A percentile compares a stretch with the other conserved stretches of the same genome.
These are phyloP conservation scores for Volucella inflata DNA, from an alignment of 2,888 invertebrate species.

Conservation along the genomic window DNA sequence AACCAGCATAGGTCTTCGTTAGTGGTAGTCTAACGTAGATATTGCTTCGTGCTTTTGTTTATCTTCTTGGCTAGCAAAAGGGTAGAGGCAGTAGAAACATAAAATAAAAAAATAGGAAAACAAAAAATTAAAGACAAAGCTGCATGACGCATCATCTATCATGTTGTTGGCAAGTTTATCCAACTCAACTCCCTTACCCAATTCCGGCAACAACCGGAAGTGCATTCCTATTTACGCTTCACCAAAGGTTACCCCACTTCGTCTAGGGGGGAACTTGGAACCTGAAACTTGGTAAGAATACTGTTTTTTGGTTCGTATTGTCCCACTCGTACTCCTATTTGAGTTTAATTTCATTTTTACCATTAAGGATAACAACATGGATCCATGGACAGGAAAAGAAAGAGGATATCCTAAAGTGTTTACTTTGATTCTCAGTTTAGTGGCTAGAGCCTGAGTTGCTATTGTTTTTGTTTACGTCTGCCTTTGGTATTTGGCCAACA, in stretches of 20 bases:
- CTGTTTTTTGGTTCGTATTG: slow-evolving; percentile 16
- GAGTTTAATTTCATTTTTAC: slow-evolving; percentile 68
- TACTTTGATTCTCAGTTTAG: slow-evolving; percentile 50
- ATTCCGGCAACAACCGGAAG: slow-evolving; percentile 1
- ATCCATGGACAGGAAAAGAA: too few relatives aligned
- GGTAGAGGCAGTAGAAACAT: slow-evolving; percentile 39
- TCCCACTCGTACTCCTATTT: slow-evolving; percentile 38
- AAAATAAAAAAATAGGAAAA: slow-evolving; percentile 24
- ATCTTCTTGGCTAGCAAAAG: slow-evolving; percentile 30
- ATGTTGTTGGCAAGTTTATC: slow-evolving; percentile 52
- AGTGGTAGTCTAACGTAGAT: slow-evolving; percentile 11
- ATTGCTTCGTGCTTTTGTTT: slow-evolving; percentile 28
- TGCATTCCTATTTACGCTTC: slow-evolving; percentile 12
- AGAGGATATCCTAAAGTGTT: slow-evolving; percentile 60
- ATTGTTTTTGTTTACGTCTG: slow-evolving; percentile 16
- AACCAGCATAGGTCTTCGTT: slow-evolving; percentile 16
- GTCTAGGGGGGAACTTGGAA: slow-evolving; percentile 10
- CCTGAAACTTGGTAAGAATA: slow-evolving; percentile 18
- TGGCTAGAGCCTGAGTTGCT: slow-evolving; percentile 13
- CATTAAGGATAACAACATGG: slow-evolving; percentile 58
- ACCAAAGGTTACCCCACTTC: slow-evolving; percentile 38
- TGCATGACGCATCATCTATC: slow-evolving; percentile 61
- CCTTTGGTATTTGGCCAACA: slow-evolving; percentile 58
- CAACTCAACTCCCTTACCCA: slow-evolving; percentile 6
- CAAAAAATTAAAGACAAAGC: slow-evolving; percentile 44